phyloP scores from a whole-genome alignment of 2,113 vertebrate species.

The Cyrtonyx montezumae region DNA sequence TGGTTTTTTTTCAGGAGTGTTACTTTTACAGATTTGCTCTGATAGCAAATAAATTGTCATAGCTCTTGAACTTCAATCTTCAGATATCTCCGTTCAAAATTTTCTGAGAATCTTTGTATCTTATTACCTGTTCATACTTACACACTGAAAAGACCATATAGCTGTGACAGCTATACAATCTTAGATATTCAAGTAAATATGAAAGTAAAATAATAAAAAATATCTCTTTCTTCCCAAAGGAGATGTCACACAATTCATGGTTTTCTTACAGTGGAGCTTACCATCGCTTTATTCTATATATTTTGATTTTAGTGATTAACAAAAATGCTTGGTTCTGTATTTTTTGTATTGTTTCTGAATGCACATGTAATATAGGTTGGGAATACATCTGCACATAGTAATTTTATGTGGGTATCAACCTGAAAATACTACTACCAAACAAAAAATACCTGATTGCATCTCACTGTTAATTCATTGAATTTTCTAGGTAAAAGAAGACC shows the following conservation, averaged over 20 bases:
- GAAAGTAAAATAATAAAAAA: background rate
- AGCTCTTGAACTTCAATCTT: background rate
- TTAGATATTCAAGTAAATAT: background rate
- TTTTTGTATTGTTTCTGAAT: background rate
- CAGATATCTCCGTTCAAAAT: background rate
- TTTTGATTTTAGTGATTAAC: background rate
- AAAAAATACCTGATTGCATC: background rate
- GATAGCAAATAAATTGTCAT: background rate
- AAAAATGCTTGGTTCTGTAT: background rate
- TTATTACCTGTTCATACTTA: background rate
- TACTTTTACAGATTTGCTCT: background rate
- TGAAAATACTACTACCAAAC: background rate
- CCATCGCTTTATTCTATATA: background rate
- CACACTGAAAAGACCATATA: background rate
- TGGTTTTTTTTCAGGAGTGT: background rate
- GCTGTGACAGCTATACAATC: background rate
- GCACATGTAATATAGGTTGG: background rate
- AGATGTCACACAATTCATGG: background rate
- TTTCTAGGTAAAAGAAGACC: too few relatives aligned
- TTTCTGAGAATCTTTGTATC: background rate
- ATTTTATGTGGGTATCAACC: background rate
- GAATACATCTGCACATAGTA: background rate
- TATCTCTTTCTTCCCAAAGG: background rate
- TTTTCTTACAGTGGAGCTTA: background rate
- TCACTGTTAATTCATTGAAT: background rate